Evolutionary conservation across 2,888 invertebrate species (phyloP).

Genomic region (Hypselothyrea guttata): DNA sequence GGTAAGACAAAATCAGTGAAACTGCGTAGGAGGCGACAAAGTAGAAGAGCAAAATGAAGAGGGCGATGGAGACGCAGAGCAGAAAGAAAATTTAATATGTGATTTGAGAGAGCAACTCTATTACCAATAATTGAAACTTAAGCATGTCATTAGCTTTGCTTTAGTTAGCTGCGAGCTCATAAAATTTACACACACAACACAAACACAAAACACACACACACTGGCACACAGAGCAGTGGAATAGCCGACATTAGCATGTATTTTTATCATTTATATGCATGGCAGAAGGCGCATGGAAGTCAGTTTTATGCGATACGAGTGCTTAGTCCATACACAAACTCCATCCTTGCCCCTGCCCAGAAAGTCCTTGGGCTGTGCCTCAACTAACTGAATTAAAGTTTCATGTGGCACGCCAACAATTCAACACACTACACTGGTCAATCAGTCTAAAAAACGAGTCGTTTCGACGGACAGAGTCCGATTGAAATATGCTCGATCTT

Average conservation of each 20-base stretch:
- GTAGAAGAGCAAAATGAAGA: background rate
- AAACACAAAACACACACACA: slow-evolving; percentile 18
- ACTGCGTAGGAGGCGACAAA: background rate
- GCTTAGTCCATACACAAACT: slow-evolving; percentile 18
- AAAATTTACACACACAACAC: slow-evolving; percentile 36
- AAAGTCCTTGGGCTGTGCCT: background rate
- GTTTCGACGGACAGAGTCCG: too few species aligned
- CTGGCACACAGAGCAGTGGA: slow-evolving; percentile 6
- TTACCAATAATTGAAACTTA: slow-evolving; percentile 76
- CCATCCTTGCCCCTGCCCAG: background rate
- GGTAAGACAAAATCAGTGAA: background rate
- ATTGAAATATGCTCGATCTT: too few species aligned
- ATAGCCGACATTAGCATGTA: slow-evolving; percentile 65
- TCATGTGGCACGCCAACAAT: background rate
- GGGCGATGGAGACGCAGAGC: too few species aligned
- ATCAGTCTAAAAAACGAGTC: too few species aligned
- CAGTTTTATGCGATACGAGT: slow-evolving; percentile 54
- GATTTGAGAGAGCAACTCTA: slow-evolving; percentile 51
- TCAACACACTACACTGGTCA: too few species aligned
- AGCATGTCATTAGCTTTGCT: slow-evolving; percentile 66
- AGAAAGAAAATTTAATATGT: slow-evolving; percentile 12
- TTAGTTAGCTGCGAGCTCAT: slow-evolving; percentile 42
- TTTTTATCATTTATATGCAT: slow-evolving; percentile 78
- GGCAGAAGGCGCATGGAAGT: slow-evolving; percentile 69
- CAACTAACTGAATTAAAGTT: slow-evolving; percentile 10